phyloP scores from a whole-genome alignment of 1,140 invertebrate species.

The Drosophila watanabei region DNA sequence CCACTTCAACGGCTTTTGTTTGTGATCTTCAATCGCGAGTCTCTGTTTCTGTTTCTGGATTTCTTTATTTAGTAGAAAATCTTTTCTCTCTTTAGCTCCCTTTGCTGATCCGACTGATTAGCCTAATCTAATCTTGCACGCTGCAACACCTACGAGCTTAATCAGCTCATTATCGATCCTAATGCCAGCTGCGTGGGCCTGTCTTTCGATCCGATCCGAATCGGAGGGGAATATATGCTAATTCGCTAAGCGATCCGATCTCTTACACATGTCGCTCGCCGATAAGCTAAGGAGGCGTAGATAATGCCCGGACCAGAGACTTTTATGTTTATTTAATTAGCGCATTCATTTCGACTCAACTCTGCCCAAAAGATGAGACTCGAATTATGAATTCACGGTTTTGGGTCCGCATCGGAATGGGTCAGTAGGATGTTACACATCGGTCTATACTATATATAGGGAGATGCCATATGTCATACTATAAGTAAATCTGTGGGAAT shows the following conservation, averaged over 20 bases:
- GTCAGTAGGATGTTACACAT: conserved; percentile 30
- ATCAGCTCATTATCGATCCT: conserved; percentile 70
- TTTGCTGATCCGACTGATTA: conserved; percentile 68
- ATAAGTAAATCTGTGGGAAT: conserved; percentile 6
- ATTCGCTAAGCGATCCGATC: conserved; percentile 53
- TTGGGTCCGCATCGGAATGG: conserved; percentile 20
- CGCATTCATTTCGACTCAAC: conserved; percentile 52
- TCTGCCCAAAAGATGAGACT: conserved; percentile 23
- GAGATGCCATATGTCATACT: conserved; percentile 25
- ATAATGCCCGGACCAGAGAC: conserved; percentile 60
- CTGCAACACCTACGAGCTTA: conserved; percentile 68
- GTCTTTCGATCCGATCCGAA: not conserved
- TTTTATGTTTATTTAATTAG: conserved; percentile 83
- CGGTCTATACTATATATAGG: conserved; percentile 11
- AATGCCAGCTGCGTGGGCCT: conserved; percentile 61
- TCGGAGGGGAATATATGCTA: conserved; percentile 49
- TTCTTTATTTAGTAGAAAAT: not conserved
- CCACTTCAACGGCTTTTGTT: conserved; percentile 33
- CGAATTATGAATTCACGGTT: conserved; percentile 67
- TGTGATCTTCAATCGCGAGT: conserved; percentile 45
- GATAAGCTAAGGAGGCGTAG: conserved; percentile 82
- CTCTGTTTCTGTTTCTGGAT: not conserved
- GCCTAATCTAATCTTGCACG: conserved; percentile 82
- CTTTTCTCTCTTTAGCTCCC: not conserved
- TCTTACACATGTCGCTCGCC: conserved; percentile 61